Conservation (phyloP, 1,140 invertebrate species). For the Drosophila ambigua region DNA sequence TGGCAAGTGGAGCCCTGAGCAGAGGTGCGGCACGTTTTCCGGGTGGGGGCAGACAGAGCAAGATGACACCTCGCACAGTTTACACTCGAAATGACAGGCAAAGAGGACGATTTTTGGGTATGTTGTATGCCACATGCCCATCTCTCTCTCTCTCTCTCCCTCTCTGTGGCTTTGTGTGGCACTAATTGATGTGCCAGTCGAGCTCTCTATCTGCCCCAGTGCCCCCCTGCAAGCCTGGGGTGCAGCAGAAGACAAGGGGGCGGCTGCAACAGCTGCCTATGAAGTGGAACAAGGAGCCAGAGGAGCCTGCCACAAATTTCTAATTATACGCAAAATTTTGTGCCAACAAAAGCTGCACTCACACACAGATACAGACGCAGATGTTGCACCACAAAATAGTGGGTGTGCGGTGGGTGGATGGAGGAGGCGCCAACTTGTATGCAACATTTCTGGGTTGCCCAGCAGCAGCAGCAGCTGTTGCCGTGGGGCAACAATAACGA, state of each 20-base stretch:
- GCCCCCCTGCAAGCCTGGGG: constrained; percentile 25
- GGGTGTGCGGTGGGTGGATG: constrained; percentile 3
- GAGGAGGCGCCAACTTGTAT: constrained; percentile 57
- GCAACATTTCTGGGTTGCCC: constrained; percentile 61
- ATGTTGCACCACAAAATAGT: constrained; percentile 17
- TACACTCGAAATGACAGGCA: constrained; percentile 75
- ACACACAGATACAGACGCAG: constrained; percentile 20
- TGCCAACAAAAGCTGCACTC: constrained; percentile 72
- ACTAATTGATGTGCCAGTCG: constrained; percentile 78
- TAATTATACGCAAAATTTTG: constrained; percentile 82
- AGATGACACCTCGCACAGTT: constrained; percentile 67
- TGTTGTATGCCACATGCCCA: constrained; percentile 29
- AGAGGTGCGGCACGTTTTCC: constrained; percentile 16
- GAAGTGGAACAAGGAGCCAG: constrained; percentile 28
- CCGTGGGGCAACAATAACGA: constrained; percentile 61
- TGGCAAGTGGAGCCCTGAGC: not conserved
- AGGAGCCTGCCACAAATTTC: constrained; percentile 78
- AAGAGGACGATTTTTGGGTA: constrained; percentile 53
- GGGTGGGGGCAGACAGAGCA: constrained; percentile 6
- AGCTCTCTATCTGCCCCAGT: constrained; percentile 34
- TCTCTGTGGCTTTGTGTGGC: constrained; percentile 71
- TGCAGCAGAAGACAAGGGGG: constrained; percentile 32
- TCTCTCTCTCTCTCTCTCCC: no score
- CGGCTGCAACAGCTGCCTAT: constrained; percentile 58
- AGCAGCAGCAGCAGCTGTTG: constrained; percentile 54